Percentiles rank a stretch among this genome's conserved stretches.
phyloP scores from a whole-genome alignment of 2,113 vertebrate genomes.

The Symphodus melops region DNA sequence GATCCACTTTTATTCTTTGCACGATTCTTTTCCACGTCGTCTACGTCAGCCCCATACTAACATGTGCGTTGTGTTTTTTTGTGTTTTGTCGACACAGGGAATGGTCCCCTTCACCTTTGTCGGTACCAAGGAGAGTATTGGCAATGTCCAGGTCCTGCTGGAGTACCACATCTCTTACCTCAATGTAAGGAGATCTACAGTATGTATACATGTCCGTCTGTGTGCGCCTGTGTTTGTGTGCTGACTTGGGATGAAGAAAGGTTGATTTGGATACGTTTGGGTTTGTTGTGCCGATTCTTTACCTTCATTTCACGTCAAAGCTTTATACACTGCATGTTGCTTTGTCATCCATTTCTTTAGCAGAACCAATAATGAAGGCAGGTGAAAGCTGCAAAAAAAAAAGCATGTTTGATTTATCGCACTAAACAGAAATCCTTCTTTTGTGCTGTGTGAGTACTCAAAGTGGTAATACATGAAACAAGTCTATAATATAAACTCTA shows the following conservation, averaged over 20 bases:
- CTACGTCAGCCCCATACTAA: conserved; percentile 56
- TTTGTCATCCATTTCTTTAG: no score
- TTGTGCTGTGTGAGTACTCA: no score
- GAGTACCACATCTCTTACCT: conserved; percentile 98
- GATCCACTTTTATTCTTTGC: background rate
- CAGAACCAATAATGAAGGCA: no score
- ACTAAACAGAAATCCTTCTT: no score
- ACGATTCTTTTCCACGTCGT: background rate
- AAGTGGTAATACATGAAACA: no score
- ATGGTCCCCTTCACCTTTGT: conserved; percentile 99
- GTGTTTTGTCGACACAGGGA: conserved; percentile 85
- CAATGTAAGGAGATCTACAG: conserved; percentile 86
- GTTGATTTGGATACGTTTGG: conserved; percentile 1
- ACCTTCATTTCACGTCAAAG: background rate
- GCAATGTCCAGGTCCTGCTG: conserved; percentile 95
- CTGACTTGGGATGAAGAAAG: background rate
- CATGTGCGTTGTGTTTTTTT: conserved; percentile 39
- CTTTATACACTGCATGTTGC: no score
- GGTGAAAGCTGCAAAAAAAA: no score
- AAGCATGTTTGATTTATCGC: no score
- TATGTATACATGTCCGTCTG: background rate
- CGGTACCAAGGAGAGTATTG: conserved; percentile 97
- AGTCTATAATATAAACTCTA: no score
- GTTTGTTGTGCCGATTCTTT: background rate
- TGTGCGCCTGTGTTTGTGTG: background rate